Conservation (phyloP, 2,888 invertebrate genomes). For the Nycteola revayana region DNA sequence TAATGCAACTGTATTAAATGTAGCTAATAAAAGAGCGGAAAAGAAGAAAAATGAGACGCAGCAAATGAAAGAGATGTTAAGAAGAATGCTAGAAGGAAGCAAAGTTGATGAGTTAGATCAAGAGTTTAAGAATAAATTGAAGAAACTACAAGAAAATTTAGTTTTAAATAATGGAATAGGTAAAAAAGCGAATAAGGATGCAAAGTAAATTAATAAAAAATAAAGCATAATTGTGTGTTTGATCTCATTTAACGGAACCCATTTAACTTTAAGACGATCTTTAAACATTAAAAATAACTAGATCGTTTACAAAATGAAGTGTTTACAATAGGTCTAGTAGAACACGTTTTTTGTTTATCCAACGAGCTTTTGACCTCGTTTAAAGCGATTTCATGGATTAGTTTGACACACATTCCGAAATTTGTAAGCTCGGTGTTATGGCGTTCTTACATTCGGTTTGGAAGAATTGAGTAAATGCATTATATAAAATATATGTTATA, state of each 20-base stretch:
- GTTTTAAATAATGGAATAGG: conserved; percentile 20
- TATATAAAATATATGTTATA: no score
- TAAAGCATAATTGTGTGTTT: no score
- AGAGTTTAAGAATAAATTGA: conserved; percentile 45
- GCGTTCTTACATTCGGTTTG: no score
- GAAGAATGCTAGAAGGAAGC: conserved; percentile 49
- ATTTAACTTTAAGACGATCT: conserved; percentile 20
- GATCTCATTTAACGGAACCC: no score
- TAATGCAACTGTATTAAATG: conserved; percentile 67
- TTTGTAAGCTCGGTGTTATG: no score
- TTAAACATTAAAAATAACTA: conserved; percentile 40
- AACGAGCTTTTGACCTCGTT: conserved; percentile 1
- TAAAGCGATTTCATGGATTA: not conserved
- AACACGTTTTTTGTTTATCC: conserved; percentile 44
- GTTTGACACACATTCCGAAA: no score
- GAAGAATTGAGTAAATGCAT: no score
- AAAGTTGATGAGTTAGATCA: conserved; percentile 39
- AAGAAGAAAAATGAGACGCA: conserved; percentile 10
- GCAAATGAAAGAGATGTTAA: conserved; percentile 29
- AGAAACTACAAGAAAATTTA: conserved; percentile 43
- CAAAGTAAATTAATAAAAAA: no score
- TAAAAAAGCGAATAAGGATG: conserved; percentile 12
- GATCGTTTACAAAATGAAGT: conserved; percentile 39
- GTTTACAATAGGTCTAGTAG: conserved; percentile 36
- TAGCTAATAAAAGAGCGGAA: conserved; percentile 16